A percentile compares a stretch with the other conserved stretches of the same genome.
These are phyloP conservation scores for Thermophis baileyi DNA, from an alignment of 2,113 vertebrate genomes.

Conservation along the genomic window DNA sequence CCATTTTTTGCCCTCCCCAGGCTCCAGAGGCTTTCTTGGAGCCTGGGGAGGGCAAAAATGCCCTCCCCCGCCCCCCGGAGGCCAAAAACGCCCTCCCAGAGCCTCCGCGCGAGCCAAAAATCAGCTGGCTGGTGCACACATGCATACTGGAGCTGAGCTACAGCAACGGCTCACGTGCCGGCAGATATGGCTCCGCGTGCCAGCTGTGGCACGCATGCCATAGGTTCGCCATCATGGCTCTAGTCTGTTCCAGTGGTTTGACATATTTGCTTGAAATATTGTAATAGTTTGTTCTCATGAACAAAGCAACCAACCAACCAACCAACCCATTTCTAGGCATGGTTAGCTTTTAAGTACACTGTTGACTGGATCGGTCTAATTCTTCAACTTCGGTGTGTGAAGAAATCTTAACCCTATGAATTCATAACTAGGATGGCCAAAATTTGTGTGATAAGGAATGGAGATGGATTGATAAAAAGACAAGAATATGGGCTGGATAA, in stretches of 20 bases:
- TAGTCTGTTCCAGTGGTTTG: not conserved
- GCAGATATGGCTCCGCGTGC: too few species aligned
- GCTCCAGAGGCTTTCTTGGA: too few species aligned
- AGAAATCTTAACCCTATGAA: not conserved
- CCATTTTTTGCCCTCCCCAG: too few species aligned
- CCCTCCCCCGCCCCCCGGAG: too few species aligned
- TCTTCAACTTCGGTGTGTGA: not conserved
- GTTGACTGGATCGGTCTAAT: not conserved
- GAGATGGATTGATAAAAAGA: not conserved
- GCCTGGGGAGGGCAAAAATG: too few species aligned
- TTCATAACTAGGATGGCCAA: not conserved
- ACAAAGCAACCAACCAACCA: not conserved
- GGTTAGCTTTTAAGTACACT: not conserved
- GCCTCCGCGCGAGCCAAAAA: too few species aligned
- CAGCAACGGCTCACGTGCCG: too few species aligned
- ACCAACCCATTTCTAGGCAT: not conserved
- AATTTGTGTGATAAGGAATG: not conserved
- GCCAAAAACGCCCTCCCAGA: too few species aligned
- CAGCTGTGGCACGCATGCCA: too few species aligned
- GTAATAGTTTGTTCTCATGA: not conserved
- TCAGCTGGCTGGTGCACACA: too few species aligned
- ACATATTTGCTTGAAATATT: not conserved
- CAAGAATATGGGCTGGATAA: not conserved
- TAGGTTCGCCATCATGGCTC: too few species aligned
- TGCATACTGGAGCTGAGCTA: too few species aligned